A percentile compares a stretch with the other conserved stretches of the same genome.
Evolutionary conservation across 2,113 vertebrate genomes (phyloP).

Genomic region (Pomatostomus ruficeps): DNA sequence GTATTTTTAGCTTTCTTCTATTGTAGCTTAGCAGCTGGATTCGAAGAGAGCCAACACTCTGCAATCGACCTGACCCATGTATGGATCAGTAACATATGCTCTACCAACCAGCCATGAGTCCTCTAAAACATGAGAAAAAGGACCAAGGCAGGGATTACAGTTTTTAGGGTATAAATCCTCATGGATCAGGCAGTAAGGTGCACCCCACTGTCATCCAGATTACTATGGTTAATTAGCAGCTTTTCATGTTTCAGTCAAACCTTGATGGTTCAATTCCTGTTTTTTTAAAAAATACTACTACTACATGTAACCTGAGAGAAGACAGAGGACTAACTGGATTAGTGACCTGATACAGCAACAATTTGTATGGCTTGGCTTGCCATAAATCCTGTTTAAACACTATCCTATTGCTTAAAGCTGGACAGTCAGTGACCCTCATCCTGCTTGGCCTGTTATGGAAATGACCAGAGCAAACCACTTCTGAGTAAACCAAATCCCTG

Average conservation of each 20-base stretch:
- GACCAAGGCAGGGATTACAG: background rate
- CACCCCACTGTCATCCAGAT: background rate
- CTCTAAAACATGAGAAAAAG: background rate
- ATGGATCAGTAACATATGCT: background rate
- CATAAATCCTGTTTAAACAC: constrained; percentile 47
- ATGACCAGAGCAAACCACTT: background rate
- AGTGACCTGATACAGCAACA: constrained; percentile 39
- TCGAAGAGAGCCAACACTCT: background rate
- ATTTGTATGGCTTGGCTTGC: background rate
- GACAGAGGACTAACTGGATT: constrained; percentile 37
- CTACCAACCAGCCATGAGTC: background rate
- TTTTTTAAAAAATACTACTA: background rate
- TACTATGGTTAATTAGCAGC: background rate
- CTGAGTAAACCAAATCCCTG: background rate
- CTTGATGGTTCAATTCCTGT: background rate
- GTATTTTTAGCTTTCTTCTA: constrained; percentile 59
- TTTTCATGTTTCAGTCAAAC: background rate
- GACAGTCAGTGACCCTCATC: background rate
- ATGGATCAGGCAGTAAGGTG: background rate
- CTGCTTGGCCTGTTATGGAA: background rate
- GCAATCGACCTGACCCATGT: background rate
- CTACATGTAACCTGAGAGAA: constrained; percentile 18
- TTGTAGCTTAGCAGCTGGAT: constrained; percentile 45
- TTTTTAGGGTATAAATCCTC: background rate
- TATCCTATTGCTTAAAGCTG: background rate